Conservation (phyloP, 1,140 invertebrate genomes). For the Meloidogyne chitwoodi region DNA sequence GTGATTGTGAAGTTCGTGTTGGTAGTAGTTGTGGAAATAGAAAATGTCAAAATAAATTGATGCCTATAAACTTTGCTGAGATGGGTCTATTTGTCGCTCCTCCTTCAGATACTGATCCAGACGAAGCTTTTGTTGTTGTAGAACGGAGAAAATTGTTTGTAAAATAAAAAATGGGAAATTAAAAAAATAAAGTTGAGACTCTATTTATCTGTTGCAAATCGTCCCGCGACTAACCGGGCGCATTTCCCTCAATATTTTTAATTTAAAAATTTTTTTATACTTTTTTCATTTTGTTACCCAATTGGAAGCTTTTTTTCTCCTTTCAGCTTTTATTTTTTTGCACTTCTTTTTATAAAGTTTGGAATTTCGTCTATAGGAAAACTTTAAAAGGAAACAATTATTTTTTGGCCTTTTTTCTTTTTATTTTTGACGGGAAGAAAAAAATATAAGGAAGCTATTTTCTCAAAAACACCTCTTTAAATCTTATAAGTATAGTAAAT, state of each 20-base stretch:
- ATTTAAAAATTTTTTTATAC: too few relatives aligned
- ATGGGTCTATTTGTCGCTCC: constrained; percentile 35
- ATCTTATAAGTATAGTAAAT: neutral
- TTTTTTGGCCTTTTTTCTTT: neutral
- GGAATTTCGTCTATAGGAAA: neutral
- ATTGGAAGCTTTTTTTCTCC: neutral
- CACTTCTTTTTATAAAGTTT: neutral
- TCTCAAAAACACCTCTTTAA: neutral
- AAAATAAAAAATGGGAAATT: neutral
- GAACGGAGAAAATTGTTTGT: constrained; percentile 7
- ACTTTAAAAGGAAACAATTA: neutral
- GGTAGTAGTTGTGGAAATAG: neutral
- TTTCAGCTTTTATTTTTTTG: neutral
- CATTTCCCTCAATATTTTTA: constrained; percentile 8
- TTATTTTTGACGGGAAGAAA: neutral
- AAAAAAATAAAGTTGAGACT: too few relatives aligned
- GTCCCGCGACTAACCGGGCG: neutral
- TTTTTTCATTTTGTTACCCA: neutral
- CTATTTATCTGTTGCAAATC: too few relatives aligned
- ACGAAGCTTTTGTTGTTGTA: constrained; percentile 31
- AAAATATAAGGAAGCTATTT: neutral
- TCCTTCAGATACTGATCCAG: constrained; percentile 30
- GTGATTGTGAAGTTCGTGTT: constrained; percentile 18
- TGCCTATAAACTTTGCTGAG: constrained; percentile 20
- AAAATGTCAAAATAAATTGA: constrained; percentile 8